phyloP scores from a whole-genome alignment of 1,140 invertebrate species.

The Pristionchus pacificus region DNA sequence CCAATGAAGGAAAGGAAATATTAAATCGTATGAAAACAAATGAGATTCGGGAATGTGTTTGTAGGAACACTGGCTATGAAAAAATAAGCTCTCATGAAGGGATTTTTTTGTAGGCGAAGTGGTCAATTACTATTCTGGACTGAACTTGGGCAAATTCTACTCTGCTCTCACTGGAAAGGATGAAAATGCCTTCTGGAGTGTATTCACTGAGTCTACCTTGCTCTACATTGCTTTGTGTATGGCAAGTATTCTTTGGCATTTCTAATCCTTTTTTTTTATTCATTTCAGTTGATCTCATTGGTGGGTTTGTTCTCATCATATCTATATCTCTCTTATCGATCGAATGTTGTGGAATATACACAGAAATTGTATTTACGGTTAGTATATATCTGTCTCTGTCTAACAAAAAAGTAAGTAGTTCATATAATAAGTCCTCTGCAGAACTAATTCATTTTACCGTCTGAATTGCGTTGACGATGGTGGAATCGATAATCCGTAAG shows the following conservation, averaged over 20 bases:
- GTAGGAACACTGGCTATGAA: too few relatives aligned
- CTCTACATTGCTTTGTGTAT: constrained; percentile 35
- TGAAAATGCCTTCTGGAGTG: constrained; percentile 29
- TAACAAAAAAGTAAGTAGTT: too few relatives aligned
- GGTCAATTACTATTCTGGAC: constrained; percentile 28
- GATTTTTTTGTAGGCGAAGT: constrained; percentile 28
- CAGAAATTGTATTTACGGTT: constrained; percentile 40
- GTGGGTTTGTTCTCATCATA: constrained; percentile 37
- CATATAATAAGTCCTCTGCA: too few relatives aligned
- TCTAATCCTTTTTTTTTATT: too few relatives aligned
- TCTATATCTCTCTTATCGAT: constrained; percentile 28
- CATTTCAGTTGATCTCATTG: constrained; percentile 21
- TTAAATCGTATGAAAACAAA: too few relatives aligned
- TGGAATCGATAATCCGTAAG: constrained; percentile 44
- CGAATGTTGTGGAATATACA: constrained; percentile 32
- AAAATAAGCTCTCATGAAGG: constrained; percentile 16
- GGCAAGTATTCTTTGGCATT: too few relatives aligned
- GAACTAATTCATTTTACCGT: constrained; percentile 19
- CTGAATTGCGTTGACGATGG: constrained; percentile 34
- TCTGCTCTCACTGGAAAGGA: constrained; percentile 20
- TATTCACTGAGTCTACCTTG: constrained; percentile 25
- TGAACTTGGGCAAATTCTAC: constrained; percentile 33
- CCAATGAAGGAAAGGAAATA: too few relatives aligned
- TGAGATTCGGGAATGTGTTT: too few relatives aligned
- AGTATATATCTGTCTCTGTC: too few relatives aligned